Evolutionary conservation across 2,113 vertebrate species (phyloP).

Genomic region (Puntigrus tetrazona): DNA sequence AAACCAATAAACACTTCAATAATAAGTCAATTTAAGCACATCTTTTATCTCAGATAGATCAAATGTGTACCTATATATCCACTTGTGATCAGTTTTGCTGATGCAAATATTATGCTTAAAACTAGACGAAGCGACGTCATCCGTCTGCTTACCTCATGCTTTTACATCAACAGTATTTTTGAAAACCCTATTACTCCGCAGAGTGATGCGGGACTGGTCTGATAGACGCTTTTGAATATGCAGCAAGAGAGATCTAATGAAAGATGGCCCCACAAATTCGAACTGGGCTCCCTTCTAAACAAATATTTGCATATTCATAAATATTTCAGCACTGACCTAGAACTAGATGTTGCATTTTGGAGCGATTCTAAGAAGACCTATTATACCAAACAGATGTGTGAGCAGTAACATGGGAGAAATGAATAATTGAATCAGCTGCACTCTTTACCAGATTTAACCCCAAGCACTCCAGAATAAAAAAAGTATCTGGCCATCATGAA

Average conservation of each 20-base stretch:
- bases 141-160: background rate
- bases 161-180: background rate
- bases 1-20: background rate
- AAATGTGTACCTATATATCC: background rate
- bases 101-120: background rate
- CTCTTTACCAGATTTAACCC: conserved; percentile 33
- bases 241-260: conserved; percentile 17
- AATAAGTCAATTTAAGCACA: background rate
- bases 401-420: conserved; percentile 4
- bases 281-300: conserved; percentile 36
- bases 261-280: background rate
- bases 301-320: conserved; percentile 54
- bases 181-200: background rate
- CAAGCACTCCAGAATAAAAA: background rate
- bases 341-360: conserved; percentile 14
- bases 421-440: conserved; percentile 29
- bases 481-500: conserved; percentile 23
- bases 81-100: background rate
- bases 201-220: conserved; percentile 4
- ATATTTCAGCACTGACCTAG: conserved; percentile 44
- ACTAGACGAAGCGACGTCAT: too few species aligned
- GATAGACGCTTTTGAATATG: conserved; percentile 44
- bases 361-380: conserved; percentile 14
- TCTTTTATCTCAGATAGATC: background rate
- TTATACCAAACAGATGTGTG: conserved; percentile 29